Conservation (phyloP, 2,888 invertebrate species). For the Metacarcinus magister region DNA sequence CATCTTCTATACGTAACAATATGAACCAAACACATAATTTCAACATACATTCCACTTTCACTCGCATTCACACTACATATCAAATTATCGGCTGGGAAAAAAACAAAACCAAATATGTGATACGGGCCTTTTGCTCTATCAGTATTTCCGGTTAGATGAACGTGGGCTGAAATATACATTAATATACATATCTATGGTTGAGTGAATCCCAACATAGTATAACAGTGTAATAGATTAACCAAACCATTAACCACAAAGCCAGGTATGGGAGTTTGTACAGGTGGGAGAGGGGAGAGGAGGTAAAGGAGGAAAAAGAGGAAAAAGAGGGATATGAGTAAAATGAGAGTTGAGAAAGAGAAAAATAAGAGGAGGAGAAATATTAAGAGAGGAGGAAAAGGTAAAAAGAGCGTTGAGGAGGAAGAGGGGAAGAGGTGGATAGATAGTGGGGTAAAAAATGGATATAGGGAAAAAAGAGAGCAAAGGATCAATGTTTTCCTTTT, state of each 20-base stretch:
- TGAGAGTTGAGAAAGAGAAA: background rate
- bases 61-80: background rate
- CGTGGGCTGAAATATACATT: slow-evolving; percentile 8
- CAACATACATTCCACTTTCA: background rate
- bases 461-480: too few species aligned
- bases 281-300: background rate
- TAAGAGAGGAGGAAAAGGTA: background rate
- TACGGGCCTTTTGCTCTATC: background rate
- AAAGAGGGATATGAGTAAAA: background rate
- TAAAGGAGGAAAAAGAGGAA: background rate
- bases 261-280: background rate
- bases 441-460: too few species aligned
- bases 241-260: background rate
- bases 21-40: background rate
- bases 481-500: slow-evolving; percentile 12
- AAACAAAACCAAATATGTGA: too few species aligned
- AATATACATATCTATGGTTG: slow-evolving; percentile 13
- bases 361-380: background rate
- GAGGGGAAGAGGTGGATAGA: background rate
- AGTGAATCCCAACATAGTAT: background rate
- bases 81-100: background rate
- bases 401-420: background rate
- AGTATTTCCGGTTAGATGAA: background rate
- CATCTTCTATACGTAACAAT: background rate
- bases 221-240: background rate